phyloP scores from a whole-genome alignment of 2,797 vertebrate genomes.

The Enteromius viviparus region DNA sequence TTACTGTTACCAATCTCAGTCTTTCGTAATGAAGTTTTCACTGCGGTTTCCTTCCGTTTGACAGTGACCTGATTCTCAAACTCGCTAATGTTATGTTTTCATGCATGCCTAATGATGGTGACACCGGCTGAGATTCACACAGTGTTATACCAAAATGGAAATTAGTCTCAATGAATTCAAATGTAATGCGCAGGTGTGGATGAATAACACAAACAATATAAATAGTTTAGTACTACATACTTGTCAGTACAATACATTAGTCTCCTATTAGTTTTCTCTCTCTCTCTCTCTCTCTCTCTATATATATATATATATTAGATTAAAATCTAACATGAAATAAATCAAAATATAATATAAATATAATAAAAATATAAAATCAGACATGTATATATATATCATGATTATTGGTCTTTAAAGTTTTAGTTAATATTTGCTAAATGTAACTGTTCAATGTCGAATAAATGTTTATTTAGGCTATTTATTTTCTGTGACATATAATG shows the following conservation, averaged over 20 bases:
- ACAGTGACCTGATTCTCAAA: not conserved
- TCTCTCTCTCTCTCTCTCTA: not conserved
- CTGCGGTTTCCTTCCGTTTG: not conserved
- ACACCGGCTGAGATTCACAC: not conserved
- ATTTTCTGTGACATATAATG: not conserved
- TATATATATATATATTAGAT: too few relatives aligned
- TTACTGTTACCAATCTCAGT: not conserved
- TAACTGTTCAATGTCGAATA: not conserved
- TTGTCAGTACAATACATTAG: not conserved
- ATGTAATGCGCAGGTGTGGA: slow-evolving; percentile 6
- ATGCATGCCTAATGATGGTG: not conserved
- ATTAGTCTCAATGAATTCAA: not conserved
- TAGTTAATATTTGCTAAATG: not conserved
- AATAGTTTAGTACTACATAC: not conserved
- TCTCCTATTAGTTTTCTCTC: too few relatives aligned
- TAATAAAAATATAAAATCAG: not conserved
- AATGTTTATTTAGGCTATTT: not conserved
- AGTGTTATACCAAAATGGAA: not conserved
- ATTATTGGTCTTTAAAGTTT: not conserved
- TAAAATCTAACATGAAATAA: not conserved
- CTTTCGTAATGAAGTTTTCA: not conserved
- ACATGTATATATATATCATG: too few relatives aligned
- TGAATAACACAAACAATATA: not conserved
- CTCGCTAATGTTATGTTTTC: not conserved
- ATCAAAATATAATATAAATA: not conserved